phyloP scores from a whole-genome alignment of 2,113 vertebrate genomes.

The Oryctolagus cuniculus region DNA sequence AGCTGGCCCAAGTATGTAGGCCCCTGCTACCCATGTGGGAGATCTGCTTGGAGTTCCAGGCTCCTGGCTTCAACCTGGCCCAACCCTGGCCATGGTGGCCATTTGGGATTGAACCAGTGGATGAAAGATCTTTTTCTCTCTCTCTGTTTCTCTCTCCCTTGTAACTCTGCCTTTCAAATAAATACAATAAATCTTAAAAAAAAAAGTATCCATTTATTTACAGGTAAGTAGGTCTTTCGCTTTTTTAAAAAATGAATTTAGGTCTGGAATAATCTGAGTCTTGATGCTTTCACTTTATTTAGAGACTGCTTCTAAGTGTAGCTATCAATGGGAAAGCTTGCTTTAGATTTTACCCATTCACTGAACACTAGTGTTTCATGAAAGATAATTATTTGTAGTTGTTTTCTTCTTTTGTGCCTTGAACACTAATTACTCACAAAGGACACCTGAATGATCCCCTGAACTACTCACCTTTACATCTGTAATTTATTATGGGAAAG shows the following conservation, averaged over 20 bases:
- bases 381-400: constrained; percentile 12
- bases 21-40: too few species aligned
- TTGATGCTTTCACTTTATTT: not conserved
- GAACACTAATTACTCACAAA: not conserved
- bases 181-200: too few species aligned
- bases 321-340: constrained; percentile 6
- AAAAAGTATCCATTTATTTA: not conserved
- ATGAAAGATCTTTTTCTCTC: too few species aligned
- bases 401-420: constrained; percentile 43
- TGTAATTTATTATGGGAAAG: constrained; percentile 31
- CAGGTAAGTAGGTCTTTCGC: not conserved
- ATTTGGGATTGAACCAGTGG: too few species aligned
- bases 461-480: constrained; percentile 36
- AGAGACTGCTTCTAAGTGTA: constrained; percentile 36
- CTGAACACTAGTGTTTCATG: not conserved
- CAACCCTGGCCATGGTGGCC: too few species aligned
- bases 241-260: constrained; percentile 35
- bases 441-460: not conserved
- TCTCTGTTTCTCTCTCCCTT: too few species aligned
- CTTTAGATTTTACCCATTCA: constrained; percentile 25
- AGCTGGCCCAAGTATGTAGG: too few species aligned
- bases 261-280: constrained; percentile 42
- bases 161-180: too few species aligned
- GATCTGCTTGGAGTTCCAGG: too few species aligned
- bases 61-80: too few species aligned